phyloP scores from a whole-genome alignment of 2,113 vertebrate genomes.

The Mustelus asterias region DNA sequence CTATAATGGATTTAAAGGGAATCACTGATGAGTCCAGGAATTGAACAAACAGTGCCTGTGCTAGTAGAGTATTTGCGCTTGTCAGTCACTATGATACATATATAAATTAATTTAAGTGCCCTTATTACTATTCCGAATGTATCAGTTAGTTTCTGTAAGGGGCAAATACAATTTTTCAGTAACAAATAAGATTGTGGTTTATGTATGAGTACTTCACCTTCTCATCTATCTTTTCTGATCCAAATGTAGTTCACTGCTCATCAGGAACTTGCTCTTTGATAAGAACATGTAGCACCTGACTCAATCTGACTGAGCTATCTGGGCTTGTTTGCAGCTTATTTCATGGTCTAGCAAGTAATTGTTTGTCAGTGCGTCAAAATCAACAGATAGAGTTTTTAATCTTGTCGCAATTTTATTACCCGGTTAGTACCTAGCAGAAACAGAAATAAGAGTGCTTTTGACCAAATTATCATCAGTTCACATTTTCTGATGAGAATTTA shows the following conservation, averaged over 20 bases:
- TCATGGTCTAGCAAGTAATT: background rate
- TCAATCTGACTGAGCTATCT: background rate
- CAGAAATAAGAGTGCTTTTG: background rate
- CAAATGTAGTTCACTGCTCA: background rate
- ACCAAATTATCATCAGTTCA: background rate
- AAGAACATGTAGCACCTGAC: background rate
- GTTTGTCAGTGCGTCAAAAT: background rate
- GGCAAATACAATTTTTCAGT: background rate
- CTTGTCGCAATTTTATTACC: background rate
- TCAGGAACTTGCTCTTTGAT: background rate
- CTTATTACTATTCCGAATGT: background rate
- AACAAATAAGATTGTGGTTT: background rate
- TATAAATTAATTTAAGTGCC: background rate
- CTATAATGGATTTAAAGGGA: background rate
- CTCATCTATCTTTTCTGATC: background rate
- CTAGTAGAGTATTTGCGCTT: background rate
- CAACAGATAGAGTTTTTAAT: background rate
- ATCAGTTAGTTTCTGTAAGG: background rate
- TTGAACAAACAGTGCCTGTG: background rate
- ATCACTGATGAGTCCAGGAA: background rate
- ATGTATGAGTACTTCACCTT: background rate
- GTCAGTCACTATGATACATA: too few species aligned
- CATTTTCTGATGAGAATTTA: background rate
- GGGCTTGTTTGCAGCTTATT: background rate
- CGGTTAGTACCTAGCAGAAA: background rate